Percentiles rank a stretch among this genome's conserved stretches.
Conservation (phyloP, 2,113 vertebrate genomes). For the Phrynosoma blainvillii region DNA sequence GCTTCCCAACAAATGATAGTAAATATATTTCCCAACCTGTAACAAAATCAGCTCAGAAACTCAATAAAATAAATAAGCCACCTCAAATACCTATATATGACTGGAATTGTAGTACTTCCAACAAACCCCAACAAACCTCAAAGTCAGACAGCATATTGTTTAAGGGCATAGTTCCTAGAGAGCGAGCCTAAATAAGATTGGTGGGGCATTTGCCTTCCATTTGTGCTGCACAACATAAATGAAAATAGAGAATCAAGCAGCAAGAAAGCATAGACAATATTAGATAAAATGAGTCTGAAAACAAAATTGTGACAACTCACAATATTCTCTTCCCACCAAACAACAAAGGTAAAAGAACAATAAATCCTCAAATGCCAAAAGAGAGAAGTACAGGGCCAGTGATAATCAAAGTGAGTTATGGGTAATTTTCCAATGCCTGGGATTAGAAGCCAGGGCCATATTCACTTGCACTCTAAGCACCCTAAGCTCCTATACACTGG, state of each 20-base stretch:
- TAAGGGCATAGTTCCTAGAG: neutral
- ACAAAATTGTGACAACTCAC: neutral
- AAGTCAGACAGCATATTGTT: neutral
- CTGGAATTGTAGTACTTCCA: neutral
- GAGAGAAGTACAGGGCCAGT: neutral
- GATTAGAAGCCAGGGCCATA: neutral
- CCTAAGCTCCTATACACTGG: neutral
- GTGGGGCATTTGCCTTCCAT: neutral
- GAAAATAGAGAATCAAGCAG: neutral
- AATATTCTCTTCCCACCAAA: neutral
- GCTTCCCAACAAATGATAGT: conserved; percentile 10
- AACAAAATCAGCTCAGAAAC: neutral
- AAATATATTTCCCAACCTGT: conserved; percentile 16
- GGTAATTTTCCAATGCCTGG: neutral
- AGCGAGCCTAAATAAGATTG: neutral
- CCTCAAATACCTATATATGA: neutral
- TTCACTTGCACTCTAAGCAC: neutral
- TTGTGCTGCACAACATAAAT: neutral
- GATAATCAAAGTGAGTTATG: neutral
- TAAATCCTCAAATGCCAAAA: neutral
- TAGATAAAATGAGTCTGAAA: neutral
- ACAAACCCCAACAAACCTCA: neutral
- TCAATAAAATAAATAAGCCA: neutral
- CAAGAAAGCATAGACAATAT: neutral
- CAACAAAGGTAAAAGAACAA: neutral